Conservation (phyloP, 2,888 invertebrate species). For the Cryptocephalus moraei region DNA sequence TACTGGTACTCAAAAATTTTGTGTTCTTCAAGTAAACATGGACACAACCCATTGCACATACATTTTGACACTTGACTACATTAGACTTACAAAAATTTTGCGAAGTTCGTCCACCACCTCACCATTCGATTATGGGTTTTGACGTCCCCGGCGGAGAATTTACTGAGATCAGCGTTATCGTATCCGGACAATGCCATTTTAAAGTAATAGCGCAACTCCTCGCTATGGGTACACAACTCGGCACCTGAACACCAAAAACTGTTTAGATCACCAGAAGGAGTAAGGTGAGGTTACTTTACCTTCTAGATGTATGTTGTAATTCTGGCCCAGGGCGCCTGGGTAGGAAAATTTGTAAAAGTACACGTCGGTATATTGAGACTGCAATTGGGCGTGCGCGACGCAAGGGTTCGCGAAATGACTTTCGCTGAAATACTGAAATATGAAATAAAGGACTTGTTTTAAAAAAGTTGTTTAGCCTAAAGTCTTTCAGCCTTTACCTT, state of each 20-base stretch:
- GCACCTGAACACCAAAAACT: constrained; percentile 11
- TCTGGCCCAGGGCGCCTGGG: constrained; percentile 12
- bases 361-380: constrained; percentile 12
- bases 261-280: neutral
- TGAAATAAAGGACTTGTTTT: no score
- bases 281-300: constrained; percentile 7
- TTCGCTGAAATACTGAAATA: no score
- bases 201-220: constrained; percentile 22
- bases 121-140: constrained; percentile 13
- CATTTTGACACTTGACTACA: no score
- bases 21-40: no score
- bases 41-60: no score
- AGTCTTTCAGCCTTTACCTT: no score
- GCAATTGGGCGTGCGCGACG: constrained; percentile 14
- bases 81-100: constrained; percentile 41
- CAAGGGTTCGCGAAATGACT: constrained; percentile 12
- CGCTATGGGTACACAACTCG: constrained; percentile 21
- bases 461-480: no score
- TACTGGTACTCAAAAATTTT: no score
- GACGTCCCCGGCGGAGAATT: constrained; percentile 12
- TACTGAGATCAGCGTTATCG: constrained; percentile 15
- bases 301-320: constrained; percentile 11
- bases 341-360: constrained; percentile 18
- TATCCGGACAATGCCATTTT: constrained; percentile 14
- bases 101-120: constrained; percentile 49